These are phyloP conservation scores for Noctua pronuba DNA, from an alignment of 2,888 invertebrate species.

Conservation along the genomic window DNA sequence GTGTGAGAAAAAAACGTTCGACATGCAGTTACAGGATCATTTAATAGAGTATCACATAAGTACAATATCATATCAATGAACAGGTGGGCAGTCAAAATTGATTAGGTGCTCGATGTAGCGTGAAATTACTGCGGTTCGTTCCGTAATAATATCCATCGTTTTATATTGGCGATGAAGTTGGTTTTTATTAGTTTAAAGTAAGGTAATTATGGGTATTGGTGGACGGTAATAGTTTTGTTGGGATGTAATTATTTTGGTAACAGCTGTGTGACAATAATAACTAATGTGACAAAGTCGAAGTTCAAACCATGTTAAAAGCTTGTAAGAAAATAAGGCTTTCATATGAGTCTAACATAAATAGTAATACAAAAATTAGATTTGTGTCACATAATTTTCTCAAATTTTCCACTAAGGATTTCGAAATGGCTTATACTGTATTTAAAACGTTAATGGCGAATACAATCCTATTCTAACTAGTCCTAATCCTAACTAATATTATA, in stretches of 20 bases:
- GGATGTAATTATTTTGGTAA: background rate
- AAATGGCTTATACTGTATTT: too few species aligned
- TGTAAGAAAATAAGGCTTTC: too few species aligned
- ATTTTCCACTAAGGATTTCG: too few species aligned
- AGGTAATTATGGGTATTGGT: background rate
- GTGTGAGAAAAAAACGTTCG: background rate
- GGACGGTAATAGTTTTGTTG: background rate
- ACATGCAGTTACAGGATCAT: background rate
- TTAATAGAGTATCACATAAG: background rate
- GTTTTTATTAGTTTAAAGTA: conserved; percentile 1
- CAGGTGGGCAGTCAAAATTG: conserved; percentile 66
- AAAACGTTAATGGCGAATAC: too few species aligned
- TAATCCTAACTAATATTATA: too few species aligned
- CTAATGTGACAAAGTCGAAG: background rate
- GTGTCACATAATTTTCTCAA: too few species aligned
- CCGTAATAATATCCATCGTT: background rate
- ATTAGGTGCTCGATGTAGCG: conserved; percentile 67
- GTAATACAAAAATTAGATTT: too few species aligned
- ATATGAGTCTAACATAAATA: too few species aligned
- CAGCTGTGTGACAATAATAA: conserved; percentile 3
- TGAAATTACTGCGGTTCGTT: conserved; percentile 61
- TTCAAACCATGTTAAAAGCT: too few species aligned
- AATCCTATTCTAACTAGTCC: too few species aligned
- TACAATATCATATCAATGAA: conserved; percentile 3
- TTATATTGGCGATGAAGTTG: conserved; percentile 20